Percentiles rank a stretch among this genome's conserved stretches.
Conservation (phyloP, 2,113 vertebrate species). For the Microcebus lehilahytsara region DNA sequence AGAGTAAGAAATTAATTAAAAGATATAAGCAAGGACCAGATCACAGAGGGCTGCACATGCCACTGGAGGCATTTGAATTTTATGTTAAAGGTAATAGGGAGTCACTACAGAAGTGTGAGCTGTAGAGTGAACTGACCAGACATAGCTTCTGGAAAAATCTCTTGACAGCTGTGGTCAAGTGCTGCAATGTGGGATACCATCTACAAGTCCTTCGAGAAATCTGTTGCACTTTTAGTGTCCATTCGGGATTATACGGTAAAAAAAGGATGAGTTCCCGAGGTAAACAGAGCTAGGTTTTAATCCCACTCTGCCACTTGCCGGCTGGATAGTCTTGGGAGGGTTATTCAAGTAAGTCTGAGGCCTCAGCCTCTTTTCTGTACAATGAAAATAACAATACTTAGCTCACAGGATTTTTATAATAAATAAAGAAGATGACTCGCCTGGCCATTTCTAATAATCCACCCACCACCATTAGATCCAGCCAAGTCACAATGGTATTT, state of each 20-base stretch:
- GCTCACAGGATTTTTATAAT: neutral
- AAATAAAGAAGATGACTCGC: neutral
- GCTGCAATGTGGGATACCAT: neutral
- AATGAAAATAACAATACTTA: neutral
- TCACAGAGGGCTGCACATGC: neutral
- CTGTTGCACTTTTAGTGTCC: neutral
- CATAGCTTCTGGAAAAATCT: neutral
- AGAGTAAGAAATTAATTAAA: neutral
- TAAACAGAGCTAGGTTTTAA: conserved; percentile 2
- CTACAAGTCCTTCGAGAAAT: neutral
- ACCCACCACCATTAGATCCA: neutral
- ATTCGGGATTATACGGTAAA: neutral
- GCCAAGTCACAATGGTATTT: neutral
- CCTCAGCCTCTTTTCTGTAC: neutral
- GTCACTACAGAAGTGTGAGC: neutral
- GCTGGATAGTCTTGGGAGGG: neutral
- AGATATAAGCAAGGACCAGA: neutral
- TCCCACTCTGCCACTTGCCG: neutral
- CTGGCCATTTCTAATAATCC: neutral
- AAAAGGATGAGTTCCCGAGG: neutral
- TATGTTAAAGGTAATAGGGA: conserved; percentile 11
- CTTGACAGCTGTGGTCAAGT: neutral
- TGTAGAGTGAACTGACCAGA: neutral
- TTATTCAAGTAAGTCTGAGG: neutral
- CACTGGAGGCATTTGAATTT: neutral